Evolutionary conservation across 2,113 vertebrate species (phyloP).

Genomic region (Myiopsitta monachus): DNA sequence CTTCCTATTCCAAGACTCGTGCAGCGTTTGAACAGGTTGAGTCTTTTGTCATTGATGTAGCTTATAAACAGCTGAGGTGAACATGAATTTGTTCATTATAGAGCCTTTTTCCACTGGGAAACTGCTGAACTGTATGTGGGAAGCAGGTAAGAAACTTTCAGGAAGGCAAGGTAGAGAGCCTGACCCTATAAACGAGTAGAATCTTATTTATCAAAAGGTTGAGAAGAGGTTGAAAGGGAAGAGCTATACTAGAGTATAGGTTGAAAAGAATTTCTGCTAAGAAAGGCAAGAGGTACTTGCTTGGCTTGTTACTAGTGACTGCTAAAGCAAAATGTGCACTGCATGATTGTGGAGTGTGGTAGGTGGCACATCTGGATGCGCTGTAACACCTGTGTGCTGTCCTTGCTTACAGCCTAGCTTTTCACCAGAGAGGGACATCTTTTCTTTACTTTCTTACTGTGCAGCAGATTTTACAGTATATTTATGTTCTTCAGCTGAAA

Average conservation of each 20-base stretch:
- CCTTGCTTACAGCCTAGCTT: not conserved
- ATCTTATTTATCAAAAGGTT: not conserved
- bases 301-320: not conserved
- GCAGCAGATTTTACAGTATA: not conserved
- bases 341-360: rapidly evolving
- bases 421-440: not conserved
- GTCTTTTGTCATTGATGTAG: not conserved
- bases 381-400: not conserved
- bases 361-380: not conserved
- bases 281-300: not conserved
- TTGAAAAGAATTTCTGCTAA: not conserved
- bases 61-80: not conserved
- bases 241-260: not conserved
- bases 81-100: not conserved
- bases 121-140: not conserved
- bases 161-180: not conserved
- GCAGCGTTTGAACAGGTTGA: not conserved
- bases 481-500: not conserved
- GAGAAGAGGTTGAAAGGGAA: not conserved
- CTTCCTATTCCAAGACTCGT: not conserved
- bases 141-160: not conserved
- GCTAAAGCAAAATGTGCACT: not conserved
- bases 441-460: not conserved
- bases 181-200: not conserved
- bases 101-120: not conserved